Percentiles rank a stretch among this genome's conserved stretches.
Evolutionary conservation across 2,888 invertebrate species (phyloP).

Genomic region (Cryptus armator): DNA sequence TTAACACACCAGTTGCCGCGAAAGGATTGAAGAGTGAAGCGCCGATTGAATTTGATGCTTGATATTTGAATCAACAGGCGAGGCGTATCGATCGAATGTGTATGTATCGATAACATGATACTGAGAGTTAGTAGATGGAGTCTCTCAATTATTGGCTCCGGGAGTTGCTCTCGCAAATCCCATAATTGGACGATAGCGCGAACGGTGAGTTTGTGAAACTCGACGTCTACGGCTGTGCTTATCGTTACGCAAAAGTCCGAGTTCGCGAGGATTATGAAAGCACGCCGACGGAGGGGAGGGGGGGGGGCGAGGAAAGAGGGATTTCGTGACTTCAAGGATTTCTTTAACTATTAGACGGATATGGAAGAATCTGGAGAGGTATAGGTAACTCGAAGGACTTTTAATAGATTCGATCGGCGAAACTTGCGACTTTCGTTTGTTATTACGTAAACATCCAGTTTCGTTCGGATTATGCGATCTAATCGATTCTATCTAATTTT

Average conservation of each 20-base stretch:
- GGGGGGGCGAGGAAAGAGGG: background rate
- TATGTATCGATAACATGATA: background rate
- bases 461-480: background rate
- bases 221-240: constrained; percentile 1
- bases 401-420: constrained; percentile 19
- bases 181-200: constrained; percentile 48
- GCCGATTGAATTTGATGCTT: background rate
- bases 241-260: constrained; percentile 53
- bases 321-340: constrained; percentile 42
- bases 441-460: background rate
- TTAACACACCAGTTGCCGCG: too few species aligned
- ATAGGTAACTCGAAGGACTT: constrained; percentile 4
- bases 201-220: constrained; percentile 66
- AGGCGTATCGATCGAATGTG: background rate
- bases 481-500: background rate
- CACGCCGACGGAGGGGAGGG: background rate
- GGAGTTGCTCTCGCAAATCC: constrained; percentile 45
- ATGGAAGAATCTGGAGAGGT: constrained; percentile 3
- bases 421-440: constrained; percentile 34
- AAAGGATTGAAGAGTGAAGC: background rate
- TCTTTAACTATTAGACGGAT: background rate
- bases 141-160: constrained; percentile 23
- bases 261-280: constrained; percentile 39
- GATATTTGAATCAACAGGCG: background rate
- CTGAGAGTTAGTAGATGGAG: background rate